phyloP scores from a whole-genome alignment of 1,140 invertebrate species.

The Paraescarpia echinospica region DNA sequence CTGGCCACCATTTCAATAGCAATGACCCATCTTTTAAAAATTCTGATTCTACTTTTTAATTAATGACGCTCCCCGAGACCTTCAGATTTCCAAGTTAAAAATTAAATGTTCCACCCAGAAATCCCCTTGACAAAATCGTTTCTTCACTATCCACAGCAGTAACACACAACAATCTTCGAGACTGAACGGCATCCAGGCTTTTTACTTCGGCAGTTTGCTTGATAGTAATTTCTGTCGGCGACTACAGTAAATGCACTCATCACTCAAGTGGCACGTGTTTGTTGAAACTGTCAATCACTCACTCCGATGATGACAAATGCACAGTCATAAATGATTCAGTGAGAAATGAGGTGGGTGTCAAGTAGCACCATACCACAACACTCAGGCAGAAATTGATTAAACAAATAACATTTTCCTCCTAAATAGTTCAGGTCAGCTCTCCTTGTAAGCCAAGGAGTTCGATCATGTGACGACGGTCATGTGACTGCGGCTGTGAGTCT shows the following conservation, averaged over 20 bases:
- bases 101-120: no score
- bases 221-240: neutral
- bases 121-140: neutral
- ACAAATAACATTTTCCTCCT: neutral
- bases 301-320: neutral
- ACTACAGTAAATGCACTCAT: neutral
- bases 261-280: no score
- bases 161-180: neutral
- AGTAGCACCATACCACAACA: neutral
- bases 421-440: neutral
- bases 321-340: constrained; percentile 6
- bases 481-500: neutral
- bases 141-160: neutral
- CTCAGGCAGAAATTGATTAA: neutral
- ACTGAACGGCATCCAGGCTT: neutral
- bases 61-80: no score
- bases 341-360: neutral
- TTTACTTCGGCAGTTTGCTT: neutral
- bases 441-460: neutral
- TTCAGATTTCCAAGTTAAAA: no score
- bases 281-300: neutral
- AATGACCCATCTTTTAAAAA: no score
- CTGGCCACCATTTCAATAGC: no score
- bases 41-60: no score
- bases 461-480: neutral